Percentiles rank a stretch among this genome's conserved stretches.
These are phyloP conservation scores for Nesospiza acunhae DNA, from an alignment of 2,113 vertebrate genomes.

Conservation along the genomic window DNA sequence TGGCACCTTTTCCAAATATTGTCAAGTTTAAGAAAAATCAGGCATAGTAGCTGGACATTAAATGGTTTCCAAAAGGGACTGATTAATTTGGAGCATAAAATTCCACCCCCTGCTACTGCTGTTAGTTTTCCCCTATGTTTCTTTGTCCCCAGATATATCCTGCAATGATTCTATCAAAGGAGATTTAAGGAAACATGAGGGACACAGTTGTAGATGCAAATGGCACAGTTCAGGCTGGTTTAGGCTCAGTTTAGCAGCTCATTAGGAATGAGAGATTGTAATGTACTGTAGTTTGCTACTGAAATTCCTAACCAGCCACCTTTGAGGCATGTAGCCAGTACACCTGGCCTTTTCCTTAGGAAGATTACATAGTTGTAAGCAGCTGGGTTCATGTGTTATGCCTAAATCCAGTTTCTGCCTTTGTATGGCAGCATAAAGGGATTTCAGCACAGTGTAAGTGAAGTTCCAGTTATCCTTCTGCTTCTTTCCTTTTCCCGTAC, in stretches of 20 bases:
- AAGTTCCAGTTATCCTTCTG: not conserved
- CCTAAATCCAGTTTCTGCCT: not conserved
- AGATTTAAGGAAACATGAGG: not conserved
- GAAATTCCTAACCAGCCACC: not conserved
- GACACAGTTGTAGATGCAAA: not conserved
- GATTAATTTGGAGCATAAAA: not conserved
- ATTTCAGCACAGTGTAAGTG: not conserved
- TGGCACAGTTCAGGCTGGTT: not conserved
- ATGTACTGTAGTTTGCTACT: not conserved
- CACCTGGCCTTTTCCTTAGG: not conserved
- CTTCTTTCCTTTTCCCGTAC: not conserved
- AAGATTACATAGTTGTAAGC: not conserved
- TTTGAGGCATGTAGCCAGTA: not conserved
- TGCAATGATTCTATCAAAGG: not conserved
- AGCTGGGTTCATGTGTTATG: not conserved
- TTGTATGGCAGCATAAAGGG: not conserved
- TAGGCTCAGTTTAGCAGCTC: not conserved
- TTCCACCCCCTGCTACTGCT: not conserved
- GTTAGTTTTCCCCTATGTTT: not conserved
- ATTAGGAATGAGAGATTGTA: not conserved
- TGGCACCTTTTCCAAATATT: not conserved
- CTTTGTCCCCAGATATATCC: not conserved
- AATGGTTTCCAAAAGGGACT: not conserved
- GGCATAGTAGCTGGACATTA: not conserved
- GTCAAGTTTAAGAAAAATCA: not conserved